Base-by-base conservation (phyloP, 2,113 vertebrate genomes). In the Anoura caudifer region DNA sequence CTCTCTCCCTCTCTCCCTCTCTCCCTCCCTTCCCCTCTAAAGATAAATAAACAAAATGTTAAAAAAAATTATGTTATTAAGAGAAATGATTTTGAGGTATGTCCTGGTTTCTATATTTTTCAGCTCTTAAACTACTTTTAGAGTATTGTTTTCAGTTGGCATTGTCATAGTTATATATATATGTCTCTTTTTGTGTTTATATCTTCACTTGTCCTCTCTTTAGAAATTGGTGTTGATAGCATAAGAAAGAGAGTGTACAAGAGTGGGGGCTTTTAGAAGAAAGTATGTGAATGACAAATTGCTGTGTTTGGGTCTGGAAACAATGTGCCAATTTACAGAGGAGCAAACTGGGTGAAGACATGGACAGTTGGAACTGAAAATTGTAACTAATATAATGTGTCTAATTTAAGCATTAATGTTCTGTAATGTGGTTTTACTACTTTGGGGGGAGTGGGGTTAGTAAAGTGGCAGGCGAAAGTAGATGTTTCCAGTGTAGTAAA, bases 261-360 rank as follows among this genome's bases (percentile, higher is more conserved):
- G n/a, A 84, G 1, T 87, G 38, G 13, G 4, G 91, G 41, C 10
- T 73, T 91, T 97, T 88, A 96, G 26, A 95, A 97, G 93, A 97
- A 97, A 95, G 36, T 73, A 77, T 91, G 95, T 0, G 76, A 80
- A 7, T 97, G 94, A 97, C 95, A 97, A 97, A 98, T 97, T 97
- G 85, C 69, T 96, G 16, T 54, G 33, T 79, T 84, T 56, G 31
- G 11, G 5, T 92, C 94, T 92, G 76, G 90, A 95, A 90, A 79
- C 26, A 82, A n/a, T 43, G 47, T 7, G 9, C 67, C 80, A 65
- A 17, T 65, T 81, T 87, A 26, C 7, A 92, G 90, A 84, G 8
- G 38, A 81, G 20, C 67, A 80, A 95, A 59, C 14, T 31, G 72
- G 38, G 22, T 59, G 83, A 94, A 93, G 59, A 65, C 4, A 41